Conservation (phyloP, 2,113 vertebrate genomes). For the Rana temporaria region DNA sequence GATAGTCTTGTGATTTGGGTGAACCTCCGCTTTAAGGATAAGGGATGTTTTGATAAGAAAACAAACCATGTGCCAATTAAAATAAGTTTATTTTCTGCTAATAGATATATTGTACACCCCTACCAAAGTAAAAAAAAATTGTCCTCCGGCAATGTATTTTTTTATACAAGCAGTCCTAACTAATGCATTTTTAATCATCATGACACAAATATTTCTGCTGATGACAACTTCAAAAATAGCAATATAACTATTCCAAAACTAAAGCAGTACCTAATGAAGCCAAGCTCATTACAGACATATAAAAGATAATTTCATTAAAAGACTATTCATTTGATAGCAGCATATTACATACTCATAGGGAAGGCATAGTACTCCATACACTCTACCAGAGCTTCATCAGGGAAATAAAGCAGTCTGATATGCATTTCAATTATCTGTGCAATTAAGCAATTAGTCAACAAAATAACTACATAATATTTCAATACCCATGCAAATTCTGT, state of each 20-base stretch:
- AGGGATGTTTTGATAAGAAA: too few relatives aligned
- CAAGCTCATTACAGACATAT: constrained; percentile 22
- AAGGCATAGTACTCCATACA: neutral
- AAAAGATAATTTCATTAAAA: constrained; percentile 38
- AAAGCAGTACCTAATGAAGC: constrained; percentile 17
- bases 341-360: constrained; percentile 26
- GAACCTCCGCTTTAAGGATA: too few relatives aligned
- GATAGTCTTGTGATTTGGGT: too few relatives aligned
- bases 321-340: constrained; percentile 21
- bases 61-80: too few relatives aligned
- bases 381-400: constrained; percentile 9
- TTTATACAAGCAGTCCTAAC: too few relatives aligned
- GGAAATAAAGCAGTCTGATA: constrained; percentile 27
- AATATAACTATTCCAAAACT: constrained; percentile 1
- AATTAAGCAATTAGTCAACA: constrained; percentile 20
- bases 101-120: too few relatives aligned
- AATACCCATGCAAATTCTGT: neutral
- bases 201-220: too few relatives aligned
- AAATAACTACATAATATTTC: constrained; percentile 4
- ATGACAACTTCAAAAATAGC: constrained; percentile 14
- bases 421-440: constrained; percentile 27
- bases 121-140: too few relatives aligned
- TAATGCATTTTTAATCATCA: too few relatives aligned
- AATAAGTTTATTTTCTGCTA: too few relatives aligned
- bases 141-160: too few relatives aligned